Evolutionary conservation across 2,888 invertebrate genomes (phyloP), one percentile per base, ranked within the genome.

Genomic region (Rhogogaster chlorosoma): DNA sequence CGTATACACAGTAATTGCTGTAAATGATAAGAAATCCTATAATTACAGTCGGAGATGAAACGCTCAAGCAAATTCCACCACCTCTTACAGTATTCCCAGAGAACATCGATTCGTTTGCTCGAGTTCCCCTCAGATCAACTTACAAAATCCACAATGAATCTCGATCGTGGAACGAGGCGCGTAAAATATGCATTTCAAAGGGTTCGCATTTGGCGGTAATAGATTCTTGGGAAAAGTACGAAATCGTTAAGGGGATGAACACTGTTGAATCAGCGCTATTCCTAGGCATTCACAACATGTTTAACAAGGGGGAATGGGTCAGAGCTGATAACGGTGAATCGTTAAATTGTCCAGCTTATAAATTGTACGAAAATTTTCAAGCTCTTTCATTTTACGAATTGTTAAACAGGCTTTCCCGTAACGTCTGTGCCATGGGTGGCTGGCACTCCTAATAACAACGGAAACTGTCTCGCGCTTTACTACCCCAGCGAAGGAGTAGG

Each of bases 231-330:
- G n/a, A 57, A 45, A 80, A 61, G 22, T 15, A 36, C 32, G 36
- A 53, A n/a, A 53, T 53, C 36, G 32, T 29, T 0, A 22, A 36
- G 15, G n/a, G 2, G 2, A n/a, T 38, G 36, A n/a, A 57, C 3
- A n/a, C 12, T 32, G 2, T 3, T 1, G 61, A n/a, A 2, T 10
- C 15, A 15, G 7, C 18, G 15, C 29, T 49, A 9, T 15, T 22
- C 36, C 7, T 80, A 6, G 80, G 80, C 49, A 53, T 57, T 32
- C 61, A 80, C 26, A 57, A 36, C n/a, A 29, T 38, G 80, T 80
- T 61, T 22, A 22, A 61, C 61, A 12, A 12, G 9, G 61, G n/a
- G 32, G 80, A 80, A 61, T 80, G 80, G 78, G 38, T 49, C 26
- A 61, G 36, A 36, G 49, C 29, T 36, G 29, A 57, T 22, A 80